Conservation (phyloP, 1,140 invertebrate species). For the Archegozetes longisetosus region DNA sequence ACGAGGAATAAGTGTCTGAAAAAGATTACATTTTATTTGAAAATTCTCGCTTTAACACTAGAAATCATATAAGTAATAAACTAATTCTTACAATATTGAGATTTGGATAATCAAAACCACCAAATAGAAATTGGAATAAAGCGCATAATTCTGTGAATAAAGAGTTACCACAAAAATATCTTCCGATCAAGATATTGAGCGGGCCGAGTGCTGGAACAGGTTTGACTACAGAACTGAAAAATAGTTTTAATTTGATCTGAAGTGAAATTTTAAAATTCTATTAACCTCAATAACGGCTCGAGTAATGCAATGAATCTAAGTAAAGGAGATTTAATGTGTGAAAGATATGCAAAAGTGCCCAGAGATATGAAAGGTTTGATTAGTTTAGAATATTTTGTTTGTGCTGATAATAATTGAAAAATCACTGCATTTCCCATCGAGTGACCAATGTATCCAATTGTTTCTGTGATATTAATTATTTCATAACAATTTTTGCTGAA, state of each 20-base stretch:
- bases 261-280: background rate
- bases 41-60: too few relatives aligned
- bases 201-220: background rate
- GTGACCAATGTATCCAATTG: slow-evolving; percentile 38
- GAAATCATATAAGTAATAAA: background rate
- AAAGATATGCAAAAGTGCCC: slow-evolving; percentile 54
- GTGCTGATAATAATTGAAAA: slow-evolving; percentile 31
- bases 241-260: background rate
- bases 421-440: slow-evolving; percentile 35
- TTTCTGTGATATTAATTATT: background rate
- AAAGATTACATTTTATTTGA: background rate
- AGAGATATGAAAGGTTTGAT: slow-evolving; percentile 39
- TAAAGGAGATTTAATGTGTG: slow-evolving; percentile 36
- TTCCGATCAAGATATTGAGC: background rate
- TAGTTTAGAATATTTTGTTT: slow-evolving; percentile 46
- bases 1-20: background rate
- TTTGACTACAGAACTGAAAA: background rate
- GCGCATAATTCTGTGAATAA: slow-evolving; percentile 4
- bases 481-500: background rate
- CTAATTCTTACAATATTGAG: background rate
- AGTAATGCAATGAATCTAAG: background rate
- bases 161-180: slow-evolving; percentile 3
- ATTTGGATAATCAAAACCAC: slow-evolving; percentile 7
- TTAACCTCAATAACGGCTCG: background rate
- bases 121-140: background rate